Evolutionary conservation across 2,888 invertebrate species (phyloP).

Genomic region (Linnaemya tessellans): DNA sequence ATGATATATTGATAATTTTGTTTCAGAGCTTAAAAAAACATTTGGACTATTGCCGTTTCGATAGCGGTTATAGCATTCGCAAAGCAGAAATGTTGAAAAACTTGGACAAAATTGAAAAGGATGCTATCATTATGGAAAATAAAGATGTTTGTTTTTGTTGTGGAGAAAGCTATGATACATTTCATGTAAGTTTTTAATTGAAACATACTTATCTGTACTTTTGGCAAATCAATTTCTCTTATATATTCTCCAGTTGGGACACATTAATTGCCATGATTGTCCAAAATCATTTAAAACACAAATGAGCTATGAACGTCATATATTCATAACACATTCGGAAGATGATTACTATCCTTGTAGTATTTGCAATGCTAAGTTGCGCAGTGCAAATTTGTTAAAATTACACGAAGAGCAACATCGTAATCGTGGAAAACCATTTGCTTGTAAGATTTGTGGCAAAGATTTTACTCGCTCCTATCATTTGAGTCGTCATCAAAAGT

Average conservation of each 20-base stretch:
- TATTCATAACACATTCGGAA: conserved; percentile 88
- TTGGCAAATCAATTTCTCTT: not conserved
- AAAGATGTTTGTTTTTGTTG: conserved; percentile 83
- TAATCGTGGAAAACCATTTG: conserved; percentile 86
- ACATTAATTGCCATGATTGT: conserved; percentile 85
- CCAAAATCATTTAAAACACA: conserved; percentile 89
- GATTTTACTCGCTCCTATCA: conserved; percentile 91
- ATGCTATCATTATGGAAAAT: conserved; percentile 80
- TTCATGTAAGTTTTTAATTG: conserved; percentile 78
- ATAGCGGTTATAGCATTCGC: conserved; percentile 79
- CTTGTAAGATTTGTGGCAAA: conserved; percentile 88
- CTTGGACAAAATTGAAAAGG: conserved; percentile 81
- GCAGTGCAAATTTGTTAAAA: conserved; percentile 85
- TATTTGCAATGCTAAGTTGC: conserved; percentile 88
- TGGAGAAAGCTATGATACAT: conserved; percentile 82
- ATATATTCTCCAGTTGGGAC: conserved; percentile 78
- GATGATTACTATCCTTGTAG: conserved; percentile 86
- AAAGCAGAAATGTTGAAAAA: conserved; percentile 81
- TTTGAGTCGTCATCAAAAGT: conserved; percentile 84
- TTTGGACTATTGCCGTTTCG: conserved; percentile 80
- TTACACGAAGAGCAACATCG: conserved; percentile 87
- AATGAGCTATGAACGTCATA: conserved; percentile 87
- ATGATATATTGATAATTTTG: not conserved
- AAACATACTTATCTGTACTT: not conserved
- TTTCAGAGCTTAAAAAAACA: conserved; percentile 80